Evolutionary conservation across 2,888 invertebrate genomes (phyloP).

Genomic region (Pseudoips prasinana): DNA sequence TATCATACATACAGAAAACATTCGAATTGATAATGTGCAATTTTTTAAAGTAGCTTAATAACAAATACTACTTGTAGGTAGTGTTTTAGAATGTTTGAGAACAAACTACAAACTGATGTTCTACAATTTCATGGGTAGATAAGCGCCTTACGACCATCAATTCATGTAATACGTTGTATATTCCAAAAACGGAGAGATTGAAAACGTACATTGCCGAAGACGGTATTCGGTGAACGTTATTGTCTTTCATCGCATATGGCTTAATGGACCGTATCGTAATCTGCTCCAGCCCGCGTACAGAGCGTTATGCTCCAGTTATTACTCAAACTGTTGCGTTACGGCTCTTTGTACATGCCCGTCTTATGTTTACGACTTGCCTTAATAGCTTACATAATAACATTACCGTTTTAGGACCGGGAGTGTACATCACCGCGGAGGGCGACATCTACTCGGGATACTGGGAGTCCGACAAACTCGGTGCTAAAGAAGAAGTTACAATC

Average conservation of each 20-base stretch:
- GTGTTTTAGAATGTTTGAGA: too few relatives aligned
- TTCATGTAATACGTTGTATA: too few relatives aligned
- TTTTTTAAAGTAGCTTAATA: too few relatives aligned
- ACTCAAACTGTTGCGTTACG: constrained; percentile 35
- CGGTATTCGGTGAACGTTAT: too few relatives aligned
- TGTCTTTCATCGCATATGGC: constrained; percentile 1
- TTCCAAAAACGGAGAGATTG: too few relatives aligned
- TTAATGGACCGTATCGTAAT: constrained; percentile 60
- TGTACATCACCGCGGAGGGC: constrained; percentile 81
- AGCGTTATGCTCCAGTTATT: constrained; percentile 65
- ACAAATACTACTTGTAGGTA: too few relatives aligned
- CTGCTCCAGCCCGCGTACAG: constrained; percentile 44
- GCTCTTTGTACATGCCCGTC: constrained; percentile 15
- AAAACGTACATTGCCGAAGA: too few relatives aligned
- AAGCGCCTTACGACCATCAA: too few relatives aligned
- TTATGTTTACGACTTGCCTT: constrained; percentile 16
- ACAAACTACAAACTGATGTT: too few relatives aligned
- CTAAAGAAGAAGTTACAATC: constrained; percentile 49
- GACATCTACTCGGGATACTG: constrained; percentile 81
- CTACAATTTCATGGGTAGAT: too few relatives aligned
- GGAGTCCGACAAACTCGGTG: constrained; percentile 76
- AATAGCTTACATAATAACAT: constrained; percentile 9
- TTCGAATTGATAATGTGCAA: too few relatives aligned
- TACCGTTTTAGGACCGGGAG: constrained; percentile 65
- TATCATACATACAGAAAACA: too few relatives aligned